These are phyloP conservation scores for Choristoneura fumiferana DNA, from an alignment of 1,140 invertebrate genomes.

Conservation along the genomic window DNA sequence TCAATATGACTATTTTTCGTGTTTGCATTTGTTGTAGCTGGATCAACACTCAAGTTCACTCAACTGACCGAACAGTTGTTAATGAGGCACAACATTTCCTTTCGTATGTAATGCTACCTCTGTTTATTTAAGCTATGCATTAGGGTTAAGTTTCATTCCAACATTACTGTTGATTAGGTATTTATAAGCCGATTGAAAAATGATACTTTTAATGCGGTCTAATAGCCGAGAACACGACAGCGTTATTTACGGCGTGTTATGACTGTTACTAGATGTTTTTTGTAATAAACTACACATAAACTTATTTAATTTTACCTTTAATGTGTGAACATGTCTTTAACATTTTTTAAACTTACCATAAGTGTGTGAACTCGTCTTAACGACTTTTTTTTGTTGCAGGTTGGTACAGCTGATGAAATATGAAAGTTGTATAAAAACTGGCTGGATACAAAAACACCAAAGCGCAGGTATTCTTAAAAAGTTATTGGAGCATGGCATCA, in stretches of 20 bases:
- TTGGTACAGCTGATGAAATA: constrained; percentile 4
- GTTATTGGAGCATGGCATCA: constrained; percentile 8
- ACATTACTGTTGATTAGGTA: constrained; percentile 9
- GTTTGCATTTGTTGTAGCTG: too few relatives aligned
- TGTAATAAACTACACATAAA: constrained; percentile 2
- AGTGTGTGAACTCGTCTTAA: neutral
- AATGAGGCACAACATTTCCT: neutral
- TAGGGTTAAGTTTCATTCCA: constrained; percentile 4
- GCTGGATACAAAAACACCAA: constrained; percentile 8
- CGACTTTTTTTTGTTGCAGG: constrained; percentile 8
- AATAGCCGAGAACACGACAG: neutral
- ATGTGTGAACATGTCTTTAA: constrained; percentile 8
- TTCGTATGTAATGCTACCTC: constrained; percentile 4
- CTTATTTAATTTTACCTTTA: neutral
- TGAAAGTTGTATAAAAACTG: constrained; percentile 8
- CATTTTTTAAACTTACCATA: neutral
- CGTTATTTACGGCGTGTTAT: constrained; percentile 8
- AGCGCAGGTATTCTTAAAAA: constrained; percentile 5
- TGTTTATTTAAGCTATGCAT: constrained; percentile 11
- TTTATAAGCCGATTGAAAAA: constrained; percentile 17
- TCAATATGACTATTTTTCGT: too few relatives aligned
- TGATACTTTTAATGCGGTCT: constrained; percentile 14
- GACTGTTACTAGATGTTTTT: neutral
- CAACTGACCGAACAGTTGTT: neutral
- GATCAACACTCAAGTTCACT: neutral